Percentiles rank a stretch among this genome's conserved stretches.
These are phyloP conservation scores for Polia nebulosa DNA, from an alignment of 2,888 invertebrate species.

Conservation along the genomic window DNA sequence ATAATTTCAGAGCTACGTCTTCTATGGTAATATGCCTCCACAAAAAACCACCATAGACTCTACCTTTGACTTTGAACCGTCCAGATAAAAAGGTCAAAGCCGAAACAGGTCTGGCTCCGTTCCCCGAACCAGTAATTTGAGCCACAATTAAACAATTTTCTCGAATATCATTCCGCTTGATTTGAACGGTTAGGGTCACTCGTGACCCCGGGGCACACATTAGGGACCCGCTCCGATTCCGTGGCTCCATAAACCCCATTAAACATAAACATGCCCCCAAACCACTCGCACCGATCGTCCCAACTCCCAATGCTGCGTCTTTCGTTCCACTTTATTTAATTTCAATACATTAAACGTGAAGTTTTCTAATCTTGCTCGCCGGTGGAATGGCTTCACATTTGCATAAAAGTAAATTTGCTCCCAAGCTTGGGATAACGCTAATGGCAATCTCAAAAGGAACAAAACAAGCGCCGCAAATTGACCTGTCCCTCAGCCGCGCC, in stretches of 20 bases:
- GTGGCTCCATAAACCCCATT: slow-evolving; percentile 85
- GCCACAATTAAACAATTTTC: slow-evolving; percentile 90
- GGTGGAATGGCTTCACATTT: slow-evolving; percentile 73
- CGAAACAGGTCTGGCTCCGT: slow-evolving; percentile 76
- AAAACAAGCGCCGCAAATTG: slow-evolving; percentile 88
- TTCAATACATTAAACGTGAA: slow-evolving; percentile 73
- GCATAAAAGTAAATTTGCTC: slow-evolving; percentile 79
- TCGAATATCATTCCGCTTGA: slow-evolving; percentile 88
- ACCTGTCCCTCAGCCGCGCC: slow-evolving; percentile 87
- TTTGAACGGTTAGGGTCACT: slow-evolving; percentile 82
- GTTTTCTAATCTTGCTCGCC: slow-evolving; percentile 74
- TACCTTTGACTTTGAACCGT: slow-evolving; percentile 62
- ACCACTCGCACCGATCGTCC: slow-evolving; percentile 79
- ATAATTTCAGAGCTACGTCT: slow-evolving; percentile 32
- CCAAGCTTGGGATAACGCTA: slow-evolving; percentile 73
- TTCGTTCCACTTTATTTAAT: slow-evolving; percentile 79
- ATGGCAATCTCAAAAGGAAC: slow-evolving; percentile 79
- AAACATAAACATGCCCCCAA: slow-evolving; percentile 89
- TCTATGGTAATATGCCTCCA: slow-evolving; percentile 50
- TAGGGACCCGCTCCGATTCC: slow-evolving; percentile 85
- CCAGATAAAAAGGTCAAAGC: slow-evolving; percentile 76
- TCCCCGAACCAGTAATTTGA: slow-evolving; percentile 86
- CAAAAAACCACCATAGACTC: slow-evolving; percentile 57
- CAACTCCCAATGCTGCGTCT: slow-evolving; percentile 68
- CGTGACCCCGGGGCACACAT: slow-evolving; percentile 86